phyloP scores from a whole-genome alignment of 2,797 vertebrate genomes.

The Clarias laeviceps region DNA sequence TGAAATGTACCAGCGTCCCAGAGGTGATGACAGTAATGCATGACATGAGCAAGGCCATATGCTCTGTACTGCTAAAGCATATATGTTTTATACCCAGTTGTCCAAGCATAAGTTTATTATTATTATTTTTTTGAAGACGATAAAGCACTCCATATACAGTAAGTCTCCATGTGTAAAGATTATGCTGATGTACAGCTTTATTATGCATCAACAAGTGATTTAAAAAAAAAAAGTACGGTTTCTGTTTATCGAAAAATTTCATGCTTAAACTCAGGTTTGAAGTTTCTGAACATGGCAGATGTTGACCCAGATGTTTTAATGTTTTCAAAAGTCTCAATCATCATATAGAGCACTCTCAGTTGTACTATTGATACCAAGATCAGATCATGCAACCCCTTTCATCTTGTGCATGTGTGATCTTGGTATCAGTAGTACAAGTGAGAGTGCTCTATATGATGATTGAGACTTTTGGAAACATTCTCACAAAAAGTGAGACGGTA shows the following conservation, averaged over 20 bases:
- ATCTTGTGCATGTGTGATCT: no score
- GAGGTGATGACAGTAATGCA: slow-evolving; percentile 36
- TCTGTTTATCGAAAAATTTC: neutral
- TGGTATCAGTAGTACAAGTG: no score
- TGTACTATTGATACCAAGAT: neutral
- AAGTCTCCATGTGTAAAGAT: neutral
- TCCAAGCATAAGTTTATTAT: neutral
- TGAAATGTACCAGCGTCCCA: neutral
- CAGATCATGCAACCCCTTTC: no score
- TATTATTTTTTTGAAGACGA: neutral
- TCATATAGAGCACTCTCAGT: neutral
- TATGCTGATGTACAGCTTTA: neutral
- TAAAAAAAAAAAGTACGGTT: neutral
- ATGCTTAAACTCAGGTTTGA: neutral
- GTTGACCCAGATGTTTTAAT: no score
- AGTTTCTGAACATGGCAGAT: no score
- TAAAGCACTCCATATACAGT: neutral
- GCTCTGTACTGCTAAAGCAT: neutral
- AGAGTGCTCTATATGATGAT: no score
- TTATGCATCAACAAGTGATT: neutral
- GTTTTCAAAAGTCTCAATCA: no score
- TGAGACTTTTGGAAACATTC: no score
- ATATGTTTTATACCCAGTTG: neutral
- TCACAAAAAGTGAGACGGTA: no score
- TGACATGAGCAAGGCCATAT: slow-evolving; percentile 11